These are phyloP conservation scores for Leucophenga montana DNA, from an alignment of 2,888 invertebrate genomes.

Conservation along the genomic window DNA sequence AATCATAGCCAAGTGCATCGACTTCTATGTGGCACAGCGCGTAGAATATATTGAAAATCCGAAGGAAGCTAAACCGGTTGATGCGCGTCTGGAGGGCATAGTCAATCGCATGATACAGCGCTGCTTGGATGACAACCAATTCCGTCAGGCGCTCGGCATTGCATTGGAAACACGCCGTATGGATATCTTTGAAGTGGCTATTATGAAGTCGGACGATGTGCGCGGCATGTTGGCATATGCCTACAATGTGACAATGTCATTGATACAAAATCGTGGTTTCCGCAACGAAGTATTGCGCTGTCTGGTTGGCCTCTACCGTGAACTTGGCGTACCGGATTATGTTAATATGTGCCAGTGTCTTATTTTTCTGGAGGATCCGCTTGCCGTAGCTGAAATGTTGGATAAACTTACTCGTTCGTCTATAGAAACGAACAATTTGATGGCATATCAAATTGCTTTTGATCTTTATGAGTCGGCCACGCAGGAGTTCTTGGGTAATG, in stretches of 20 bases:
- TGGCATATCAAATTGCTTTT: slow-evolving; percentile 99
- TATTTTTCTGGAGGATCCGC: slow-evolving; percentile 95
- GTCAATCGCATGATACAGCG: slow-evolving; percentile 98
- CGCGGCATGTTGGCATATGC: slow-evolving; percentile 94
- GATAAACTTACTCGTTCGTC: slow-evolving; percentile 88
- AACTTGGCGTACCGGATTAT: slow-evolving; percentile 93
- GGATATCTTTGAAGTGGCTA: slow-evolving; percentile 95
- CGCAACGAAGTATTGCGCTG: slow-evolving; percentile 91
- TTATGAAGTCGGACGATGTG: slow-evolving; percentile 92
- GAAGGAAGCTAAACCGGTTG: slow-evolving; percentile 80
- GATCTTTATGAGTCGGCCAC: slow-evolving; percentile 99
- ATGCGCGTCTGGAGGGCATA: slow-evolving; percentile 89
- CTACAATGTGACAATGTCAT: slow-evolving; percentile 96
- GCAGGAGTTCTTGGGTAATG: slow-evolving; percentile 94
- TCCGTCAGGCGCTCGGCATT: slow-evolving; percentile 94
- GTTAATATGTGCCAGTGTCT: slow-evolving; percentile 99
- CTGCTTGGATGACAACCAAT: slow-evolving; percentile 95
- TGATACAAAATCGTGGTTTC: slow-evolving; percentile 95
- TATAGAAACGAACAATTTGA: slow-evolving; percentile 84
- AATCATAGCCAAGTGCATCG: slow-evolving; percentile 97
- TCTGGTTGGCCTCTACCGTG: slow-evolving; percentile 91
- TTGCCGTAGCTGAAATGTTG: slow-evolving; percentile 92
- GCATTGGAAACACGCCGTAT: slow-evolving; percentile 97
- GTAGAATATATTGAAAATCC: slow-evolving; percentile 83
- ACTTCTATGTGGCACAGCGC: slow-evolving; percentile 93